Base-by-base conservation (phyloP, 2,797 vertebrate species). In the Cygnus olor region DNA sequence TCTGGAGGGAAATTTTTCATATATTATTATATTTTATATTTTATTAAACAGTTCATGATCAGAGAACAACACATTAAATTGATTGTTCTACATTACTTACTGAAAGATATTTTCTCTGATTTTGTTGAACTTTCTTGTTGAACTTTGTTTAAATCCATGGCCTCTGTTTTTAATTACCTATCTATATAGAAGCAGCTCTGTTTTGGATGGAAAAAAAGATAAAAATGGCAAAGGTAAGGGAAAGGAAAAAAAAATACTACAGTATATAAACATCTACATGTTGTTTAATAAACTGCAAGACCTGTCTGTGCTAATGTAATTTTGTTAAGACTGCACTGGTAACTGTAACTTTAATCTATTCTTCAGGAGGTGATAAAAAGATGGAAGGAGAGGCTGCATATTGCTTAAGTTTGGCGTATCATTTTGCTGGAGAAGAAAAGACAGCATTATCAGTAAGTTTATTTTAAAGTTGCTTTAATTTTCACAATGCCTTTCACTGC, bases 301-400 rank as follows among this genome's bases (percentile, higher is more conserved):
- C 14, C 44, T 64, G 8, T 61, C 63, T 61, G 8, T 70, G 65
- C 8, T 44, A 16, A 17, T 63, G 18, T 36, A 17, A 60, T 64
- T 85, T 65, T 92, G 28, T 85, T 72, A 76, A 79, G 60, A 81
- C 65, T 20, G 30, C 0, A 0, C 10, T 85, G 10, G 15, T 97
- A 58, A 97, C 53, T 79, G 38, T 28, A 64, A 36, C 51, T 78
- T 82, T n/a, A 57, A 57, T 80, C 27, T 9, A 80, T 96, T 93
- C 34, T 76, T 84, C 87, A 99, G 99, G 96, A 63, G 98, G 90
- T 76, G 95, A 99, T 92, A 97, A 22, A 89, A 98, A 94, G 91
- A 97, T 97, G 83, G 97, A 98, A 82, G 98, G 98, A 86, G 97
- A 98, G 94, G 97, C 98, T 76, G 94, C 88, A 1, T 98, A 98